phyloP scores from a whole-genome alignment of 2,113 vertebrate species.

The Leptosomus discolor region DNA sequence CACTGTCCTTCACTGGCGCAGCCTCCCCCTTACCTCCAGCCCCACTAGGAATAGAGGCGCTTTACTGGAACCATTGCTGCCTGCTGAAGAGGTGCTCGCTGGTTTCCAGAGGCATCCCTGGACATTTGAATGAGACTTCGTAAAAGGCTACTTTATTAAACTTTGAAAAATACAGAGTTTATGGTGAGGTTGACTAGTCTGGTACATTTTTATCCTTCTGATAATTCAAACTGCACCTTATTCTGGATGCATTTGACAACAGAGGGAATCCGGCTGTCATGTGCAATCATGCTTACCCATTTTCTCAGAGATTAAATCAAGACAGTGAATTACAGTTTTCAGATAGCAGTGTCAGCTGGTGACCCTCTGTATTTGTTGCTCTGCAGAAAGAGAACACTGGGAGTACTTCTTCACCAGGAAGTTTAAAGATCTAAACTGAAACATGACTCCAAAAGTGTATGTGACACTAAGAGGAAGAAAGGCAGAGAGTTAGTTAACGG shows the following conservation, averaged over 20 bases:
- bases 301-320: neutral
- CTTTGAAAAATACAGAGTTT: neutral
- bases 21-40: neutral
- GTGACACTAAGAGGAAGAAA: neutral
- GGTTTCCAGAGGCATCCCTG: neutral
- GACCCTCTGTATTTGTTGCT: neutral
- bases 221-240: rapidly evolving
- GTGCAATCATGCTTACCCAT: neutral
- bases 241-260: neutral
- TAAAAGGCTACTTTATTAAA: neutral
- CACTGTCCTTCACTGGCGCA: rapidly evolving
- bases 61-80: neutral
- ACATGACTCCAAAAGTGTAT: neutral
- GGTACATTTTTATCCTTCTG: neutral
- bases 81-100: neutral
- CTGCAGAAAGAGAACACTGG: neutral
- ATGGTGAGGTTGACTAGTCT: rapidly evolving
- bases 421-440: neutral
- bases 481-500: neutral
- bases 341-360: neutral
- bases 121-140: rapidly evolving
- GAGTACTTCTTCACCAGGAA: neutral
- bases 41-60: neutral
- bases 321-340: neutral
- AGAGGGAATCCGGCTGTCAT: neutral